Conservation (phyloP, 2,888 invertebrate genomes). For the Orthosia gothica region DNA sequence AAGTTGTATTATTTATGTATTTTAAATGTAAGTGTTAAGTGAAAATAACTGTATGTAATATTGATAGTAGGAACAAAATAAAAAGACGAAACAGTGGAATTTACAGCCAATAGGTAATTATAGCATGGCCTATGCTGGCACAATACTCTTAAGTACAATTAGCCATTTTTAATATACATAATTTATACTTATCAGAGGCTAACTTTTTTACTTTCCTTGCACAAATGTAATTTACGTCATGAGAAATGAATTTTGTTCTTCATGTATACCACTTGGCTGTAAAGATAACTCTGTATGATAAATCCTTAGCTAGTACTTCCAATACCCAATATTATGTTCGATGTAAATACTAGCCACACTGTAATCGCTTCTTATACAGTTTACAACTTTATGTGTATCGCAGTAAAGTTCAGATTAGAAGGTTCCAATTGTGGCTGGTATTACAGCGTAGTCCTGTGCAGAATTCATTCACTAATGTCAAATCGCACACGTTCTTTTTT, state of each 20-base stretch:
- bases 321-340: constrained; percentile 48
- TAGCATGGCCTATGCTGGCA: constrained; percentile 64
- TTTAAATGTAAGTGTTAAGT: constrained; percentile 81
- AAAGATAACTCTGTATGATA: constrained; percentile 69
- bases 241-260: constrained; percentile 53
- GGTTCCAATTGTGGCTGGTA: constrained; percentile 49
- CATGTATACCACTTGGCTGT: constrained; percentile 75
- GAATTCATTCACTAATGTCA: constrained; percentile 66
- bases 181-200: constrained; percentile 67
- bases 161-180: constrained; percentile 66
- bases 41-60: constrained; percentile 77
- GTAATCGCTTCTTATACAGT: constrained; percentile 14
- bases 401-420: constrained; percentile 35
- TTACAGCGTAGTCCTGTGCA: constrained; percentile 59
- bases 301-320: constrained; percentile 60
- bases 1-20: constrained; percentile 83
- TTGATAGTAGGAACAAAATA: constrained; percentile 75
- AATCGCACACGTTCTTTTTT: constrained; percentile 83
- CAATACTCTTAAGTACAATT: constrained; percentile 73
- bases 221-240: constrained; percentile 59
- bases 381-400: constrained; percentile 24
- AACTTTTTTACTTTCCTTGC: constrained; percentile 66
- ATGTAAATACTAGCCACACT: constrained; percentile 45
- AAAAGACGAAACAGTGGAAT: constrained; percentile 73
- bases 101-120: constrained; percentile 77